phyloP scores from a whole-genome alignment of 1,140 invertebrate genomes.

The Apolygus lucorum region DNA sequence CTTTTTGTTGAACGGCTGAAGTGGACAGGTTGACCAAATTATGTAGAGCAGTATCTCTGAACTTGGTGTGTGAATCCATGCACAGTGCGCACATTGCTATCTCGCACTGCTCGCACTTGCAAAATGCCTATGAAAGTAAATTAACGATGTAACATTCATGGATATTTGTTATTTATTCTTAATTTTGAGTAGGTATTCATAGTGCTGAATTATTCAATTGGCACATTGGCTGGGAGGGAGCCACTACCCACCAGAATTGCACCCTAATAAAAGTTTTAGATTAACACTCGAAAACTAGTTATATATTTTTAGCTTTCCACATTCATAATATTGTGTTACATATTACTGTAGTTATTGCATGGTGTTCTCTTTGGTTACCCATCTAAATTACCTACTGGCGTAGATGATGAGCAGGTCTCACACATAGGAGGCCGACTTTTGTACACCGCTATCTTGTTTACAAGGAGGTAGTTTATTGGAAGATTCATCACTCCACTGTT shows the following conservation, averaged over 20 bases:
- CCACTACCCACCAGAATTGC: too few species aligned
- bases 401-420: conserved; percentile 8
- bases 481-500: background rate
- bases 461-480: background rate
- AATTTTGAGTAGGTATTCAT: too few species aligned
- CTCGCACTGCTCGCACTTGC: conserved; percentile 16
- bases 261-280: too few species aligned
- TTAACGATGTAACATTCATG: background rate
- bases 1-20: background rate
- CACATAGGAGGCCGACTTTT: background rate
- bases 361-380: too few species aligned
- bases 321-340: too few species aligned
- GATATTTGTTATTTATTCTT: too few species aligned
- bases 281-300: too few species aligned
- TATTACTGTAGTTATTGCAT: too few species aligned
- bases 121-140: conserved; percentile 9
- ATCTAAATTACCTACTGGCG: background rate
- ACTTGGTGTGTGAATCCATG: conserved; percentile 20
- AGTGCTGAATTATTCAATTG: too few species aligned
- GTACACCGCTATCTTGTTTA: background rate
- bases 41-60: conserved; percentile 13
- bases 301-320: too few species aligned
- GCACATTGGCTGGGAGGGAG: too few species aligned
- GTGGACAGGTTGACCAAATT: background rate
- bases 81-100: conserved; percentile 18